phyloP scores from a whole-genome alignment of 1,140 invertebrate species.

The Argopecten irradians region DNA sequence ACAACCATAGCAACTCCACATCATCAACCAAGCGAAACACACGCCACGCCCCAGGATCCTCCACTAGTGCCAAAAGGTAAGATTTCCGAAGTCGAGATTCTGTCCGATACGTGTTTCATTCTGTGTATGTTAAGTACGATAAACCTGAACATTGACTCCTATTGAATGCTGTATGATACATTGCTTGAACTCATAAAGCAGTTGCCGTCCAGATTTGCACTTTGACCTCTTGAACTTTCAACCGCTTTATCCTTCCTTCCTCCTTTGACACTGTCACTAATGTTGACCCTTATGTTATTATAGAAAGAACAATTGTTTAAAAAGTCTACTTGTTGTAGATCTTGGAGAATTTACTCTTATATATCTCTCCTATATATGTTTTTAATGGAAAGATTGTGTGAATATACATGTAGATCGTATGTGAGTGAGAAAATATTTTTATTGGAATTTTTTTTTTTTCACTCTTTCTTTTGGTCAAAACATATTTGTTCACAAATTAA shows the following conservation, averaged over 20 bases:
- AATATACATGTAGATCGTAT: not conserved
- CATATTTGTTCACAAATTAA: not conserved
- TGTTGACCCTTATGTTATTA: not conserved
- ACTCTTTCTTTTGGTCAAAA: not conserved
- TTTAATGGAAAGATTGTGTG: not conserved
- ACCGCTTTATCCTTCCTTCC: not conserved
- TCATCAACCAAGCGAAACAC: conserved; percentile 58
- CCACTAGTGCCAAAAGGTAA: conserved; percentile 69
- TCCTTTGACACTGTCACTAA: not conserved
- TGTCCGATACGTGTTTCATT: not conserved
- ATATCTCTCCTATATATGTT: not conserved
- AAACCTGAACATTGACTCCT: not conserved
- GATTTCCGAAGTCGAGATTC: not conserved
- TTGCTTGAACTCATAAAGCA: not conserved
- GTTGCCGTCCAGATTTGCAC: not conserved
- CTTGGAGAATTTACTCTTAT: not conserved
- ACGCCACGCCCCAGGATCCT: conserved; percentile 57
- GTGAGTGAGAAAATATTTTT: not conserved
- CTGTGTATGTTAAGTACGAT: not conserved
- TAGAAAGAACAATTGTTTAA: not conserved
- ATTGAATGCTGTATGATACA: conserved; percentile 22
- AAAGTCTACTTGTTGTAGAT: not conserved
- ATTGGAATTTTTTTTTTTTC: not conserved
- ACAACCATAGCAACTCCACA: conserved; percentile 60
- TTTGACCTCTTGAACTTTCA: not conserved